These are phyloP conservation scores for Pseudorasbora parva DNA, from an alignment of 2,113 vertebrate genomes.

Conservation along the genomic window DNA sequence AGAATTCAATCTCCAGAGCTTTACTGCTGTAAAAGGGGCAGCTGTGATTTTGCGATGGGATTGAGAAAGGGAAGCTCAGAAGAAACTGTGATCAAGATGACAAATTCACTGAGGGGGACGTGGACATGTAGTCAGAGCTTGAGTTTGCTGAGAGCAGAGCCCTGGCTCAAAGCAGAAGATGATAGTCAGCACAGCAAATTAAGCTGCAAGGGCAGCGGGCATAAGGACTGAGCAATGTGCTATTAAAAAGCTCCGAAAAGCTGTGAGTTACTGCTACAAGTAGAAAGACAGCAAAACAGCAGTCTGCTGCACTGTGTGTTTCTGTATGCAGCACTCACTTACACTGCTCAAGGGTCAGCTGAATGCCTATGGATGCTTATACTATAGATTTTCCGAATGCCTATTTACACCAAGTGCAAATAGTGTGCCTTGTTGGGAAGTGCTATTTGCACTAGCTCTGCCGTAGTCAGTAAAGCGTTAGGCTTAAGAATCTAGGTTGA, in stretches of 20 bases:
- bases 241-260: background rate
- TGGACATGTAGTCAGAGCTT: background rate
- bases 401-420: too few species aligned
- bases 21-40: background rate
- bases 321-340: background rate
- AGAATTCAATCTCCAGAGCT: slow-evolving; percentile 20
- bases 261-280: background rate
- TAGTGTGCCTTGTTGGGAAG: too few species aligned
- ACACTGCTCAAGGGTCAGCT: background rate
- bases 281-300: background rate
- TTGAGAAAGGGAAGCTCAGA: slow-evolving; percentile 8
- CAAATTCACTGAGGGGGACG: background rate
- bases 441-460: too few species aligned
- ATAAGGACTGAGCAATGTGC: slow-evolving; percentile 11
- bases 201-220: background rate
- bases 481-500: too few species aligned
- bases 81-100: slow-evolving; percentile 9
- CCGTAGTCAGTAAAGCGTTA: too few species aligned
- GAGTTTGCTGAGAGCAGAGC: background rate
- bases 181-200: slow-evolving; percentile 3
- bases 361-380: background rate
- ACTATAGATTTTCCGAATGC: background rate
- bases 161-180: background rate
- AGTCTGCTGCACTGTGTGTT: background rate
- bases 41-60: background rate